phyloP scores from a whole-genome alignment of 1,140 invertebrate species.

The Orussus abietinus region DNA sequence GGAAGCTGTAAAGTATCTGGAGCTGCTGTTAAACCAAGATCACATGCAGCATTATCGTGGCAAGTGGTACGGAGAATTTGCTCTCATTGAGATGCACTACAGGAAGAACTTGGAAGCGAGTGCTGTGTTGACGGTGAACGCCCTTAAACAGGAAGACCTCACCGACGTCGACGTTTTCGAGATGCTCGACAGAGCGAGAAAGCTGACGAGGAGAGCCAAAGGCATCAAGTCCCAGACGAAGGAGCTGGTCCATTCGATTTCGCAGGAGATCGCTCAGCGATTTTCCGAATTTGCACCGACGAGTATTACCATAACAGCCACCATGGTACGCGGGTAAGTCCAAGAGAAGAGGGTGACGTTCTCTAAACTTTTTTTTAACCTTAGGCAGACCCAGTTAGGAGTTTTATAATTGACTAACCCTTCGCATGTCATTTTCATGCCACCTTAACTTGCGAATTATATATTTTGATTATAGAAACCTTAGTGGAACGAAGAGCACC shows the following conservation, averaged over 20 bases:
- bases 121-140: slow-evolving; percentile 26
- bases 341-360: too few species aligned
- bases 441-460: too few species aligned
- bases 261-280: background rate
- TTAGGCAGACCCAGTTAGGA: too few species aligned
- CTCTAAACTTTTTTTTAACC: too few species aligned
- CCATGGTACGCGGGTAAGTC: slow-evolving; percentile 25
- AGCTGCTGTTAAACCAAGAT: slow-evolving; percentile 28
- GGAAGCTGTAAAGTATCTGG: slow-evolving; percentile 25
- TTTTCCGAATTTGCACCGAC: background rate
- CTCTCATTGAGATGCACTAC: slow-evolving; percentile 37
- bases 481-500: slow-evolving; percentile 25
- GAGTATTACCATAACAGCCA: slow-evolving; percentile 19
- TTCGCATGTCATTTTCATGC: too few species aligned
- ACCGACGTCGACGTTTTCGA: slow-evolving; percentile 26
- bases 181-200: slow-evolving; percentile 30
- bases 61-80: slow-evolving; percentile 37
- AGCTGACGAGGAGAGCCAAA: slow-evolving; percentile 24
- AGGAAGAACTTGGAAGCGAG: slow-evolving; percentile 30
- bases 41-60: slow-evolving; percentile 25
- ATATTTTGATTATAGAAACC: too few species aligned
- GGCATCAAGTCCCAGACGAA: slow-evolving; percentile 21
- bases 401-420: too few species aligned
- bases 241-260: too few species aligned
- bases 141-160: slow-evolving; percentile 20